These are phyloP conservation scores for Hippoglossus hippoglossus DNA, from an alignment of 2,797 vertebrate genomes.

Conservation along the genomic window DNA sequence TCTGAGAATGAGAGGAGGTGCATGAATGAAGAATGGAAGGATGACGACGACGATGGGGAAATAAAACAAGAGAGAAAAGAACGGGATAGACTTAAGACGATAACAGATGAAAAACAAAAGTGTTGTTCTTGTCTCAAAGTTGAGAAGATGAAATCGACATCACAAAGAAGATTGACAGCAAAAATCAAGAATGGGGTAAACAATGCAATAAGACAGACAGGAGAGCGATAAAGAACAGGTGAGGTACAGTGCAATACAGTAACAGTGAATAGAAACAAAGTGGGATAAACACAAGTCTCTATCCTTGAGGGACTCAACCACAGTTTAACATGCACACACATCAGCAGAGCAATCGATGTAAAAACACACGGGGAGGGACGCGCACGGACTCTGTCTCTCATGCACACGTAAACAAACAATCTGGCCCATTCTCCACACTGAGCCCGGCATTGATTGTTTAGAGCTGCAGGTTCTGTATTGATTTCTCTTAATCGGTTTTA, in stretches of 20 bases:
- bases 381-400: slow-evolving; percentile 11
- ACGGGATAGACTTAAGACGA: not conserved
- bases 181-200: not conserved
- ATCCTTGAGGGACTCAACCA: slow-evolving; percentile 13
- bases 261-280: not conserved
- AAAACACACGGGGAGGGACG: not conserved
- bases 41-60: too few species aligned
- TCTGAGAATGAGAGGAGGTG: too few species aligned
- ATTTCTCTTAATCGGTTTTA: slow-evolving; percentile 80
- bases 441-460: slow-evolving; percentile 55
- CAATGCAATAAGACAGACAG: slow-evolving; percentile 1
- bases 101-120: not conserved
- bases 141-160: not conserved
- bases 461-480: slow-evolving; percentile 65
- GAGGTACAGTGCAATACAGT: not conserved
- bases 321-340: slow-evolving; percentile 16
- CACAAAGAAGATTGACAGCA: not conserved
- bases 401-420: slow-evolving; percentile 43
- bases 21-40: too few species aligned
- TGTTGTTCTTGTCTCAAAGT: not conserved
- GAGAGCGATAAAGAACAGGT: not conserved
- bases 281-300: slow-evolving; percentile 4
- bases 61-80: not conserved
- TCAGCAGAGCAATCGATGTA: slow-evolving; percentile 23
- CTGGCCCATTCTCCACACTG: slow-evolving; percentile 18